Conservation (phyloP, 1,140 invertebrate genomes). For the Brachionus sp. region DNA sequence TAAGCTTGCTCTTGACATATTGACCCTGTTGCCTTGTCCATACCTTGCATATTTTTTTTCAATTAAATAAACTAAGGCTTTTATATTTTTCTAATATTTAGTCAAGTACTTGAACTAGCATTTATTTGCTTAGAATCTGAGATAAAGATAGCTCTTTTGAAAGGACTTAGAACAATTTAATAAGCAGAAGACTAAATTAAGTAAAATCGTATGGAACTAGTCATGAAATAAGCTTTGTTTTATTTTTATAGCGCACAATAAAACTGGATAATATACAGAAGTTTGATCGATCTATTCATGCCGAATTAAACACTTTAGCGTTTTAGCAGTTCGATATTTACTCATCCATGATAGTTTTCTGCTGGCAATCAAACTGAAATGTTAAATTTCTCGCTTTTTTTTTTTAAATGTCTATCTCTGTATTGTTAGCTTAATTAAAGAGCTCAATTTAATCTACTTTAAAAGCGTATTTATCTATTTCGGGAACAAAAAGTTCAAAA, state of each 20-base stretch:
- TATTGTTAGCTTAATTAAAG: slow-evolving; percentile 6
- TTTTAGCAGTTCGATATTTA: not conserved
- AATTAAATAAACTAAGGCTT: too few relatives aligned
- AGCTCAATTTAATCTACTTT: not conserved
- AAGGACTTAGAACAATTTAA: not conserved
- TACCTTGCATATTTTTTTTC: too few relatives aligned
- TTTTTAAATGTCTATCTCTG: slow-evolving; percentile 24
- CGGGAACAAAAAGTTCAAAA: not conserved
- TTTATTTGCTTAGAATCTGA: not conserved
- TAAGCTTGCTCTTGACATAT: too few relatives aligned
- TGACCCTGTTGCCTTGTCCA: too few relatives aligned
- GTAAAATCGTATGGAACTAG: not conserved
- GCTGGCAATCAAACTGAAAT: slow-evolving; percentile 11
- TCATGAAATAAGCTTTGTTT: not conserved
- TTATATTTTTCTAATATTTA: not conserved
- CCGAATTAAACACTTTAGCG: not conserved
- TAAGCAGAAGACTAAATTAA: not conserved
- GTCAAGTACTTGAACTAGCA: not conserved
- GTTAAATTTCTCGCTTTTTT: not conserved
- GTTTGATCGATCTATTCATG: not conserved
- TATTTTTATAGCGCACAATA: not conserved
- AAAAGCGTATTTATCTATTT: slow-evolving; percentile 27
- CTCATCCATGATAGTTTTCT: slow-evolving; percentile 28
- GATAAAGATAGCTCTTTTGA: not conserved
- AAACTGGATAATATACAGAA: not conserved